Evolutionary conservation across 1,140 invertebrate genomes (phyloP).

Genomic region (Pantala flavescens): DNA sequence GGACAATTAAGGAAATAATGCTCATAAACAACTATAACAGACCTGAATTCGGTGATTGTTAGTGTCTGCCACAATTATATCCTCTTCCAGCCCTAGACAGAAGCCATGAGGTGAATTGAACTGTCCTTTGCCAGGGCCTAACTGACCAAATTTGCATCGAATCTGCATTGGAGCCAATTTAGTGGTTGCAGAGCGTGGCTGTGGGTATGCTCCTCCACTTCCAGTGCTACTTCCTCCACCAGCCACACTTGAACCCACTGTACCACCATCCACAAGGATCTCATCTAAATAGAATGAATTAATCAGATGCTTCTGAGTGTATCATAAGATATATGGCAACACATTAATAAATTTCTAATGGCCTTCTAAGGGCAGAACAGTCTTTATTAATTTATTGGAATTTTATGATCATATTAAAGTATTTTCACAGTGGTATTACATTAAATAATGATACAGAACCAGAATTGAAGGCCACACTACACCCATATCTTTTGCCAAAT

Average conservation of each 20-base stretch:
- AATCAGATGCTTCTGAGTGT: not conserved
- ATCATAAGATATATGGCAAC: too few relatives aligned
- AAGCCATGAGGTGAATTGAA: slow-evolving; percentile 96
- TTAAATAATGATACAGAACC: too few relatives aligned
- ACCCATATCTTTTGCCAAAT: too few relatives aligned
- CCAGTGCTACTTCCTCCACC: slow-evolving; percentile 9
- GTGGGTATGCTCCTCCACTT: slow-evolving; percentile 19
- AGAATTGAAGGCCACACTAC: too few relatives aligned
- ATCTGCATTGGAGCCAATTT: slow-evolving; percentile 73
- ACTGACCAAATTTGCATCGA: slow-evolving; percentile 84
- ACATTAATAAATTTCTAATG: too few relatives aligned
- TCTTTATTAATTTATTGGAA: too few relatives aligned
- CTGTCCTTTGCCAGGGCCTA: slow-evolving; percentile 82
- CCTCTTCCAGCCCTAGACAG: slow-evolving; percentile 86
- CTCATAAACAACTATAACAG: slow-evolving; percentile 23
- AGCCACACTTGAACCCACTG: not conserved
- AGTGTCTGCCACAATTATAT: slow-evolving; percentile 91
- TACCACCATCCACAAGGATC: not conserved
- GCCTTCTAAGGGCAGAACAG: too few relatives aligned
- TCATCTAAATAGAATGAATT: not conserved
- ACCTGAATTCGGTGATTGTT: slow-evolving; percentile 93
- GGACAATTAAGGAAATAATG: too few relatives aligned
- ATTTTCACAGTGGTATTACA: too few relatives aligned
- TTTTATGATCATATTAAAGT: too few relatives aligned
- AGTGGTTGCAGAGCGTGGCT: slow-evolving; percentile 16